Conservation (phyloP, 2,113 vertebrate species). For the Taurulus bubalis region DNA sequence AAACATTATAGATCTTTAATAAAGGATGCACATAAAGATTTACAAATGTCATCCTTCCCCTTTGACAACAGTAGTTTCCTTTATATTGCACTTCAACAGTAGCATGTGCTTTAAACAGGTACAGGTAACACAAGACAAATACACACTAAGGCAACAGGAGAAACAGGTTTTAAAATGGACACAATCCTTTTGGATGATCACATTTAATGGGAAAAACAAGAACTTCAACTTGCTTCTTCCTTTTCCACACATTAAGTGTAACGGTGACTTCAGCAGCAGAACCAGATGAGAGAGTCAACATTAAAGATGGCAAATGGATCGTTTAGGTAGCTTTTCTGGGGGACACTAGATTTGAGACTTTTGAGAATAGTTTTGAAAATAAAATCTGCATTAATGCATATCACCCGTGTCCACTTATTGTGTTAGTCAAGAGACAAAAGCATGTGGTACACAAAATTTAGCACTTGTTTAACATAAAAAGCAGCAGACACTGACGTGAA, state of each 20-base stretch:
- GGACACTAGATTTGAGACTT: neutral
- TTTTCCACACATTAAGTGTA: conserved; percentile 3
- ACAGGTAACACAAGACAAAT: conserved; percentile 49
- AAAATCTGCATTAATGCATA: neutral
- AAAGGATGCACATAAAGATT: conserved; percentile 59
- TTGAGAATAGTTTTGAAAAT: neutral
- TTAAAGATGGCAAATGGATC: neutral
- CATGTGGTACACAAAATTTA: conserved; percentile 4
- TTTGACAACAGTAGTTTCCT: conserved; percentile 41
- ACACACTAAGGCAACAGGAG: conserved; percentile 70
- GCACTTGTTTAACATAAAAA: conserved; percentile 18
- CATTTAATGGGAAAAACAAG: conserved; percentile 13
- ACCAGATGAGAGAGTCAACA: neutral
- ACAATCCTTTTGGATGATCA: neutral
- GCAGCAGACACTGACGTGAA: conserved; percentile 41
- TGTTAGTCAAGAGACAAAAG: neutral
- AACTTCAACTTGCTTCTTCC: neutral
- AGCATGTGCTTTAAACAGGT: conserved; percentile 69
- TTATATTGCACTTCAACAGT: conserved; percentile 71
- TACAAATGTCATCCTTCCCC: conserved; percentile 71
- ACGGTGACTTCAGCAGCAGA: conserved; percentile 22
- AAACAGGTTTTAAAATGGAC: conserved; percentile 28
- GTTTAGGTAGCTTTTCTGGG: neutral
- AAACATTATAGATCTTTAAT: conserved; percentile 70
- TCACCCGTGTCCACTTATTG: neutral